phyloP scores from a whole-genome alignment of 2,888 invertebrate species.

The Pristionchus arcanus region DNA sequence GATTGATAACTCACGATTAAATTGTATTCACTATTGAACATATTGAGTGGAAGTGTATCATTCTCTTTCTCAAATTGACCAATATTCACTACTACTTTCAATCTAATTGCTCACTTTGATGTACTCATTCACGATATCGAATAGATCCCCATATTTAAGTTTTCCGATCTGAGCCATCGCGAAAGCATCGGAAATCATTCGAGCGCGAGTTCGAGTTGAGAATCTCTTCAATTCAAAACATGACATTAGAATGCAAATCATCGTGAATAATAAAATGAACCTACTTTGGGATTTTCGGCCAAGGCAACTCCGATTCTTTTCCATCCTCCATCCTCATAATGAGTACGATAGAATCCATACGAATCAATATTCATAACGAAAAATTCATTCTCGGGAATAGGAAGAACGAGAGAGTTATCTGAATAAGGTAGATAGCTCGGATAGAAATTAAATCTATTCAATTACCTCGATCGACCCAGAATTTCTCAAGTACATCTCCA shows the following conservation, averaged over 20 bases:
- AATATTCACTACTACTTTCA: neutral
- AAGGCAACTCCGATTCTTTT: neutral
- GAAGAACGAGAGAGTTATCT: constrained; percentile 40
- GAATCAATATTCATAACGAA: constrained; percentile 52
- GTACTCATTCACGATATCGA: constrained; percentile 33
- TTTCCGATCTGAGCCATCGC: constrained; percentile 61
- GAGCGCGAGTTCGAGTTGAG: constrained; percentile 60
- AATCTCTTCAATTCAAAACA: constrained; percentile 57
- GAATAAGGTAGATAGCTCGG: neutral
- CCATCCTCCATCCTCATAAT: constrained; percentile 54
- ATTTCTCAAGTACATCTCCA: constrained; percentile 58
- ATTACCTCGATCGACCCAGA: constrained; percentile 69
- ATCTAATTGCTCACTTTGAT: constrained; percentile 4
- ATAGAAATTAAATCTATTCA: neutral
- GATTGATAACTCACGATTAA: neutral
- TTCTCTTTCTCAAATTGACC: neutral
- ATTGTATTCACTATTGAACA: constrained; percentile 27
- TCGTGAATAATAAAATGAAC: neutral
- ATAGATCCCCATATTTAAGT: constrained; percentile 59
- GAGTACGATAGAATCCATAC: constrained; percentile 51
- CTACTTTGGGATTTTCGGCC: constrained; percentile 6
- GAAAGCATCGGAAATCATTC: constrained; percentile 67
- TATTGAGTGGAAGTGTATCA: constrained; percentile 23
- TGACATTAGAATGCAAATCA: neutral
- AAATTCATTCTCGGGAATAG: neutral